Base-by-base conservation (phyloP, 2,113 vertebrate species). In the Crotalus helleri region DNA sequence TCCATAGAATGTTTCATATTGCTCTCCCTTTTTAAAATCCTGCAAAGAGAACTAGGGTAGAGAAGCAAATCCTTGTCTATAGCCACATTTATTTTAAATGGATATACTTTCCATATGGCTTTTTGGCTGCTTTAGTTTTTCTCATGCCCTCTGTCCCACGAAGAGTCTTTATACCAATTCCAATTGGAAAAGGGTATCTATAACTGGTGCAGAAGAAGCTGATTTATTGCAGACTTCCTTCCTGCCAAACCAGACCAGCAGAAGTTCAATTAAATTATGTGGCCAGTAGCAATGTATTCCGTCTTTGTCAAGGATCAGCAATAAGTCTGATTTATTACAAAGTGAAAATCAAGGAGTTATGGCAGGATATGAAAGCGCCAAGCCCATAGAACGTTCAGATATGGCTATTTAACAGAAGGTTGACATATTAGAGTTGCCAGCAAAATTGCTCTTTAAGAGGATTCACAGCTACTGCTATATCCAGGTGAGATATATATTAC, bases 1-100 rank as follows among this genome's bases (percentile, higher is more conserved):
- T 95, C n/a, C 85, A 93, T 93, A 92, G 58, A 39, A 81, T 2
- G 0, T 17, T 59, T 26, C 21, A 15, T 89, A 7, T 26, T 88
- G 55, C 0, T 19, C 13, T 81, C 15, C 44, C 5, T 8, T 92
- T 91, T 95, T 85, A 90, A 95, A 95, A 92, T 90, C 88, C 15
- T 91, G 10, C 90, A 86, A 93, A 93, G 88, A 94, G 61, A 92
- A 89, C 92, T 54, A 87, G 26, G 57, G 33, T 54, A 0, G 0
- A 91, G 91, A 90, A 91, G 64, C 21, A 89, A 88, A 26, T 95
- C 7, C 59, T 95, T 95, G 86, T 94, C 51, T 91, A 92, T 94
- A 95, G 92, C 87, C 91, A 55, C 92, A 54, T 91, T 94, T 94
- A 89, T 93, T 96, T 95, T 94, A 90, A 46, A 94, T 2, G 51